Percentiles rank a stretch among this genome's conserved stretches.
Evolutionary conservation across 2,113 vertebrate species (phyloP).

Genomic region (Cyanistes caeruleus): DNA sequence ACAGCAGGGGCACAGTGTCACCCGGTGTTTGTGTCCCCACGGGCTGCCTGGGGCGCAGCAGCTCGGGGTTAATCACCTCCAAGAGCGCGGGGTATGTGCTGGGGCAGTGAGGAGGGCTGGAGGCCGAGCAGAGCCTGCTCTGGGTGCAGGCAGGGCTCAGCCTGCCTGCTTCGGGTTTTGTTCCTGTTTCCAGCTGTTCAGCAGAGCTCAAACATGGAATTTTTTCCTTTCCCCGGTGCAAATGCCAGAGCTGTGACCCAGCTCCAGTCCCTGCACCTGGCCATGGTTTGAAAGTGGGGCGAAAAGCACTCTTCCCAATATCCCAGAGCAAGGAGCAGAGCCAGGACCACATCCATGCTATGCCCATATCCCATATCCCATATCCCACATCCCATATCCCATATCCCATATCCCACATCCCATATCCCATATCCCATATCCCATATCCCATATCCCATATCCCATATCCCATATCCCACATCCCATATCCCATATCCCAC

Average conservation of each 20-base stretch:
- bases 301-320: background rate
- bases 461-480: background rate
- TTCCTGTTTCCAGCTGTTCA: background rate
- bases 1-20: background rate
- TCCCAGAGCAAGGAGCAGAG: background rate
- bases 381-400: background rate
- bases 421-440: too few relatives aligned
- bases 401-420: background rate
- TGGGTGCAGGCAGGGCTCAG: background rate
- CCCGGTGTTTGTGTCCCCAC: fast-evolving
- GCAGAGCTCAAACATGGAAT: fast-evolving
- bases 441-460: background rate
- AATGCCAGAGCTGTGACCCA: background rate
- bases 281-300: background rate
- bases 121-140: background rate
- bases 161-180: background rate
- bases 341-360: background rate
- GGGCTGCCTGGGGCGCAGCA: background rate
- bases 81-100: fast-evolving
- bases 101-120: background rate
- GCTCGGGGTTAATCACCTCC: background rate
- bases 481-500: too few relatives aligned
- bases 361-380: background rate
- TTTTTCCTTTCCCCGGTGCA: background rate
- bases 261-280: background rate